Base-by-base conservation (phyloP, 2,888 invertebrate species). In the Pharmacophagus antenor region DNA sequence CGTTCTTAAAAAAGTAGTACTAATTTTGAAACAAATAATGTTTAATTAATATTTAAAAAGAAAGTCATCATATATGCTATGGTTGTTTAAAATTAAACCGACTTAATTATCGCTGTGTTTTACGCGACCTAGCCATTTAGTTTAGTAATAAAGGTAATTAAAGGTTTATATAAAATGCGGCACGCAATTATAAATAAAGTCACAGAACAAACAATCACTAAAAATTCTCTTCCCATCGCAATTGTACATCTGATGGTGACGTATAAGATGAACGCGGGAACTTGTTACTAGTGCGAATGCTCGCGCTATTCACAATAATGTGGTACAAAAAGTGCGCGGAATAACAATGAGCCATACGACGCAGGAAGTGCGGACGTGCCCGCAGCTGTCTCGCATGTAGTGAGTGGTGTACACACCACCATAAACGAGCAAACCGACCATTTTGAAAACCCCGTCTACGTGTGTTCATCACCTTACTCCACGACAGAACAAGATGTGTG, bases 351-450 rank as follows among this genome's bases (percentile, higher is more conserved):
- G 74, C 79, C 77, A 79, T 78, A 79, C 78, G 78, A 73, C 69
- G 79, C 86, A 86, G 87, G 87, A 88, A 86, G 82, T 80, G 71
- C 80, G 82, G 78, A 77, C 80, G 80, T 64, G 71, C 67, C 67
- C 71, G 74, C 85, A 84, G 85, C 85, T 85, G 85, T 76, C 60
- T 59, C 54, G 44, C 63, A 42, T 57, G 51, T 42, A 47, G 56
- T 58, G 52, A 52, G 10, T 10, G 10, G 12, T 12, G 12, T 31
- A 51, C 56, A 54, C 56, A 52, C 58, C 44, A 57, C 57, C 62
- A 54, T 47, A 47, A 37, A 31, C 42, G 50, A 17, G 49, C 41
- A 23, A 25, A 42, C 47, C 25, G 22, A 48, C 37, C 31, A 10
- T 42, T 53, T 41, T 53, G 15, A 44, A 46, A 31, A 22, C 12